Evolutionary conservation across 2,888 invertebrate genomes (phyloP), one percentile per base, ranked within the genome.

Genomic region (Xestia c-nigrum): DNA sequence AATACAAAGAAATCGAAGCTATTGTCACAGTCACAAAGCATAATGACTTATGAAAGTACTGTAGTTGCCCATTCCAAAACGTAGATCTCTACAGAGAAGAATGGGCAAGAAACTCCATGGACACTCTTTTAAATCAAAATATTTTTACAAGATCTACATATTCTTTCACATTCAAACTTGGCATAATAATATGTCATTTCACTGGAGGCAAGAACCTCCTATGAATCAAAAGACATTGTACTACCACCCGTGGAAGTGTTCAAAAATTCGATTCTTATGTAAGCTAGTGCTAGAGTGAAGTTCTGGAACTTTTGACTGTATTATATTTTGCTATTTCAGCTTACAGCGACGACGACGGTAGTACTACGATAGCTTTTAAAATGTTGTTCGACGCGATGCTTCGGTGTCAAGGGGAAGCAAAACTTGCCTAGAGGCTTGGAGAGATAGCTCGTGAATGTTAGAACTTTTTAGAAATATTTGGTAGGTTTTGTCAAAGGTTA

Each of bases 341-440:
- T 77, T 38, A 61, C 38, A 63, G 50, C 14, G 38, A n/a, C 63
- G 40, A 19, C 16, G 55, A 47, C 57, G 40, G 50, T n/a, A 50
- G 52, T 24, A n/a, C 19, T 19, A 65, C 61, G 75, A 76, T 78
- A 65, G 75, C 75, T 80, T 85, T 85, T 78, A 83, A 72, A 85
- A 72, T 85, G 46, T 80, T 66, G 80, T 78, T 74, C 77, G 38
- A 64, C 63, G 31, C 67, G 24, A 64, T 65, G 55, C 59, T n/a
- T 64, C 47, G 67, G 68, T 67, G 80, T 80, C 69, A 57, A 76
- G 80, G 31, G 55, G 81, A 68, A 79, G 57, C 52, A 38, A 10
- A 75, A 63, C 77, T 78, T 81, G 70, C 77, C 74, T 74, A 24
- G 38, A 69, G 72, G 52, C 72, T 78, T 64, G 57, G 19, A 77